These are phyloP conservation scores for Crypturellus undulatus DNA, from an alignment of 2,113 vertebrate genomes.

Conservation along the genomic window DNA sequence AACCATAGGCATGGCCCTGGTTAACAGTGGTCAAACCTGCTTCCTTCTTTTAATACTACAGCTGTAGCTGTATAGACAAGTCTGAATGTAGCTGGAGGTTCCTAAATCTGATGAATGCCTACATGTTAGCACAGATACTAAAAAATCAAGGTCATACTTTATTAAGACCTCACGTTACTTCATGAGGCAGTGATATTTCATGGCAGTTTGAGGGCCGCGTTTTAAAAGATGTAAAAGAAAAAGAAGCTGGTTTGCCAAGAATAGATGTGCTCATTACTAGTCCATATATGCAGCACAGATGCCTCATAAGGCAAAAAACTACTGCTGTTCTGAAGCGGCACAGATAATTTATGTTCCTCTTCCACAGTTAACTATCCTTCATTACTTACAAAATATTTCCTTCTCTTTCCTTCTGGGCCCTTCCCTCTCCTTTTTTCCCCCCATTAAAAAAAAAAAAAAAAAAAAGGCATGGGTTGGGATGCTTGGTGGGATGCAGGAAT, in stretches of 20 bases:
- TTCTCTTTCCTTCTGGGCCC: not conserved
- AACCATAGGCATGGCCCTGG: not conserved
- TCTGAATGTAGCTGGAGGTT: not conserved
- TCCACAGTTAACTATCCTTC: not conserved
- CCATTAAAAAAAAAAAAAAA: no score
- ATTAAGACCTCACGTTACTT: constrained; percentile 10
- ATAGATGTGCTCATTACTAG: not conserved
- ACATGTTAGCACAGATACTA: not conserved
- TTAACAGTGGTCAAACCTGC: accelerated
- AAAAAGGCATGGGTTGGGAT: not conserved
- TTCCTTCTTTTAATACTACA: not conserved
- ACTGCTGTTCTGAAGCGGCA: not conserved
- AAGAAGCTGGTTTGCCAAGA: not conserved
- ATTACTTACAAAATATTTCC: not conserved
- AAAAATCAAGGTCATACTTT: not conserved
- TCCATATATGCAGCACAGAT: constrained; percentile 22
- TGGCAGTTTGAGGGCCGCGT: not conserved
- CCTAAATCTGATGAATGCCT: not conserved
- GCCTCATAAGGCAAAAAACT: constrained; percentile 5
- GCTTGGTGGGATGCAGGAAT: not conserved
- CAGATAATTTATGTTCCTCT: not conserved
- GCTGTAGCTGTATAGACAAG: not conserved
- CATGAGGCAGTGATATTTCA: not conserved
- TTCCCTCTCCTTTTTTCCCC: not conserved
- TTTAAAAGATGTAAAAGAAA: constrained; percentile 18